Evolutionary conservation across 2,888 invertebrate genomes (phyloP), one percentile per base, ranked within the genome.

Genomic region (Gymnoscelis rufifasciata): DNA sequence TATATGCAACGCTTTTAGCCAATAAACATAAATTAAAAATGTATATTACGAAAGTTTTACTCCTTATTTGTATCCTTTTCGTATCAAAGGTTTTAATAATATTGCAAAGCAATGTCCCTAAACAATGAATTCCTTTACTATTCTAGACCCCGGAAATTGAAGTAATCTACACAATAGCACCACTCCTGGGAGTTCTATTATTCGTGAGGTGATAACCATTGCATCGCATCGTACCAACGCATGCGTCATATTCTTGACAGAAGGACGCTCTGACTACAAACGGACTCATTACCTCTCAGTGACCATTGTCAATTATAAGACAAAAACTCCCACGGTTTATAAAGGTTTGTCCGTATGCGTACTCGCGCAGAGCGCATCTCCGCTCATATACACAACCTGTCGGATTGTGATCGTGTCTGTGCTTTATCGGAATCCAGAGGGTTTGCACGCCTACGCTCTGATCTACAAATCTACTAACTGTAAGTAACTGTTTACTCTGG

Each of bases 321-420:
- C 83, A 83, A 86, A 84, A 87, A 83, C 74, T 87, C 86, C 78
- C 87, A 86, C 86, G 83, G 83, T 76, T 82, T 88, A 87, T 84
- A 88, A 86, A 84, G 79, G 81, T 77, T 67, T 68, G 75, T 57
- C 64, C 70, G 75, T 70, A 72, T 68, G 73, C 71, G 70, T 64
- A 69, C 68, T 62, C 68, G 72, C 79, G 67, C 84, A 86, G 81
- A 84, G 80, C 78, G 78, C 83, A 83, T 83, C 86, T 78, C 74
- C 72, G 63, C 68, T 68, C 68, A 65, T 66, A 60, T 64, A 66
- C 62, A 67, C 59, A 41, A 44, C 37, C 41, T 12, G 42, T 27
- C 37, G 41, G 38, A 33, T 26, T 38, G 60, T 66, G 70, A 60
- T 62, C 15, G 81, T 74, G 78, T 58, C 51, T 54, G 74, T 74